Evolutionary conservation across 2,888 invertebrate species (phyloP).

Genomic region (Lagria hirta): DNA sequence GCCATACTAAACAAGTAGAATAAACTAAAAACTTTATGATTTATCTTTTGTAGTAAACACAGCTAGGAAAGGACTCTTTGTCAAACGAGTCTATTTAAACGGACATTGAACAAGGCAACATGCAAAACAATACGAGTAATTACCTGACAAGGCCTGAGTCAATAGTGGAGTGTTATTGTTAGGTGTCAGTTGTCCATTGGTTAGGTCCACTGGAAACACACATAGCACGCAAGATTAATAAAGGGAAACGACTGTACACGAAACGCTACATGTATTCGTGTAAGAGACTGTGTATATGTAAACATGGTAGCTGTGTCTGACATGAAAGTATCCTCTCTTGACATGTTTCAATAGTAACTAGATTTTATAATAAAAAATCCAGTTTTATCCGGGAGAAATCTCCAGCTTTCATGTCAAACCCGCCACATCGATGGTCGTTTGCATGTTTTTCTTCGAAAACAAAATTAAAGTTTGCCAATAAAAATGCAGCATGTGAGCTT

Average conservation of each 20-base stretch:
- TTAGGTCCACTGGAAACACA: conserved; percentile 79
- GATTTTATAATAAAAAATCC: conserved; percentile 3
- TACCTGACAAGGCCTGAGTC: conserved; percentile 95
- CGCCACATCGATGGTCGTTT: conserved; percentile 31
- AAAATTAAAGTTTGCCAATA: conserved; percentile 43
- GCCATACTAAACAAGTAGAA: too few species aligned
- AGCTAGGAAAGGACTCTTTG: too few species aligned
- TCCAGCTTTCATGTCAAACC: conserved; percentile 38
- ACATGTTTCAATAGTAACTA: too few species aligned
- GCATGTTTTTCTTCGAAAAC: conserved; percentile 23
- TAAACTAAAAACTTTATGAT: too few species aligned
- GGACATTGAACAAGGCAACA: conserved; percentile 30
- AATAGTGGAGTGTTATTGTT: conserved; percentile 95
- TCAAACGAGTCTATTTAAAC: conserved; percentile 27
- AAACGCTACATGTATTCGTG: conserved; percentile 37
- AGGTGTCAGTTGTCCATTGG: conserved; percentile 93
- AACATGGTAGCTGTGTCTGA: conserved; percentile 17
- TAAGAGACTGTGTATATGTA: conserved; percentile 34
- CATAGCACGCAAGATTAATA: conserved; percentile 49
- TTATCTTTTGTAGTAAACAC: too few species aligned
- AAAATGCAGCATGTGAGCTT: conserved; percentile 40
- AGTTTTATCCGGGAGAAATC: conserved; percentile 3
- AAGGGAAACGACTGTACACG: conserved; percentile 33
- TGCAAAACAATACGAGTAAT: conserved; percentile 50
- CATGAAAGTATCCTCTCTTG: conserved; percentile 23